Percentiles rank a stretch among this genome's conserved stretches.
Evolutionary conservation across 92 coral and sea anemone species (phyloP).

Genomic region (Diadumene lineata): DNA sequence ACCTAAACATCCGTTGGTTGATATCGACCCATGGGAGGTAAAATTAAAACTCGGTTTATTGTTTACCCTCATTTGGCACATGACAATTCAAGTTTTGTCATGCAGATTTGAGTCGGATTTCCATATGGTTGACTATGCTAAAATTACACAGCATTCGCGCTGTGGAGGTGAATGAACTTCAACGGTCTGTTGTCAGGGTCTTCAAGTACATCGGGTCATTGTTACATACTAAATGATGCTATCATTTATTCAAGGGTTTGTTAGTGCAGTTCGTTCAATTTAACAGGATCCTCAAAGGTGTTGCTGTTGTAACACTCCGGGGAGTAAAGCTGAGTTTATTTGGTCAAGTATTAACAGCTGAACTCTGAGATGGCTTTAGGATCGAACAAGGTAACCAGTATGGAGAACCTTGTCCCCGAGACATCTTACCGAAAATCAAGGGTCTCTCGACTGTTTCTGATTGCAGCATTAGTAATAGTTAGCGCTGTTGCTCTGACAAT

Average conservation of each 20-base stretch:
- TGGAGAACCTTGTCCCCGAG: constrained; percentile 43
- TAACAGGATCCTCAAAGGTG: neutral
- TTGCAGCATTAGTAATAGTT: constrained; percentile 21
- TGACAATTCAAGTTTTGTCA: constrained; percentile 24
- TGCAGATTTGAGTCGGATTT: constrained; percentile 16
- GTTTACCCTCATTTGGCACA: constrained; percentile 17
- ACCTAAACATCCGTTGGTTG: constrained; percentile 1
- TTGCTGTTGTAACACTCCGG: neutral
- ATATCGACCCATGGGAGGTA: constrained; percentile 1
- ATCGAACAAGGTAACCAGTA: constrained; percentile 31
- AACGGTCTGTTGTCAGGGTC: neutral
- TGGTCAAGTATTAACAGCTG: neutral
- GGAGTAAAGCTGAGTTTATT: neutral
- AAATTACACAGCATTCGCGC: neutral
- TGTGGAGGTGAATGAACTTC: neutral
- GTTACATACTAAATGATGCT: neutral
- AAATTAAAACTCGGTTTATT: constrained; percentile 21
- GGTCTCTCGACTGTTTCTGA: neutral
- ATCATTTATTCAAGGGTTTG: neutral
- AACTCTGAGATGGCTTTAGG: constrained; percentile 9
- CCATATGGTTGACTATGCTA: neutral
- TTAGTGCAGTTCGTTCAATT: neutral
- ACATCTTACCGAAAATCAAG: constrained; percentile 14
- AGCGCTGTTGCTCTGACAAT: constrained; percentile 27
- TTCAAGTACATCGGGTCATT: neutral